Base-by-base conservation (phyloP, 2,888 invertebrate genomes). In the Enchytraeus crypticus region DNA sequence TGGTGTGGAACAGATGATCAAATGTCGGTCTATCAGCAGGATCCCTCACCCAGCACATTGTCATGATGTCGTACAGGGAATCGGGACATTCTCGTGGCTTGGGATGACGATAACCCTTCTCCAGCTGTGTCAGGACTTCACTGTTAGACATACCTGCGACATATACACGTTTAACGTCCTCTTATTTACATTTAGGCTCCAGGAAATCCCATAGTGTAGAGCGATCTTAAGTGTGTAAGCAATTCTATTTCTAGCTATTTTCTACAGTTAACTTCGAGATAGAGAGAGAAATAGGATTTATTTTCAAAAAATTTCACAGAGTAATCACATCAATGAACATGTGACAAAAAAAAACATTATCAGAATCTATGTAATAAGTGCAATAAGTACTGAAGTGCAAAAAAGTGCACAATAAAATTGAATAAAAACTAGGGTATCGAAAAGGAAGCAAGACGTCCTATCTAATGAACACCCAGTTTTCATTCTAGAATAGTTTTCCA, bases 21-120 rank as follows among this genome's bases (percentile, higher is more conserved):
- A 98, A 98, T 0, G 97, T 98, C 29, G 97, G 97, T 74, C 97
- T 83, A 75, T 90, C 89, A 74, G 96, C 95, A 0, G 97, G 90
- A 68, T 88, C 87, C 8, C 47, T 47, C 46, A 63, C 56, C 68
- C 68, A 68, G 59, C 67, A 67, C 2, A 49, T 46, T 55, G 93
- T 82, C 90, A 97, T 92, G 70, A 91, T 84, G 74, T 88, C 86
- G 81, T 97, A 98, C 66, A 97, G 90, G 72, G 90, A 88, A 74
- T 95, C 93, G 2, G 96, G 95, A 69, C 95, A 85, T 2, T 72
- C 70, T 1, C 71, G 61, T 2, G 66, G 66, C 49, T 62, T 49
- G 11, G 64, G 63, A 96, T 97, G 96, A 72, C 96, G 84, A 82
- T 93, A 96, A 57, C 97, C 97, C 71, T 89, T 85, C 72, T 96